Evolutionary conservation across 2,113 vertebrate species (phyloP), one percentile per base, ranked within the genome.

Genomic region (Columba janthina): DNA sequence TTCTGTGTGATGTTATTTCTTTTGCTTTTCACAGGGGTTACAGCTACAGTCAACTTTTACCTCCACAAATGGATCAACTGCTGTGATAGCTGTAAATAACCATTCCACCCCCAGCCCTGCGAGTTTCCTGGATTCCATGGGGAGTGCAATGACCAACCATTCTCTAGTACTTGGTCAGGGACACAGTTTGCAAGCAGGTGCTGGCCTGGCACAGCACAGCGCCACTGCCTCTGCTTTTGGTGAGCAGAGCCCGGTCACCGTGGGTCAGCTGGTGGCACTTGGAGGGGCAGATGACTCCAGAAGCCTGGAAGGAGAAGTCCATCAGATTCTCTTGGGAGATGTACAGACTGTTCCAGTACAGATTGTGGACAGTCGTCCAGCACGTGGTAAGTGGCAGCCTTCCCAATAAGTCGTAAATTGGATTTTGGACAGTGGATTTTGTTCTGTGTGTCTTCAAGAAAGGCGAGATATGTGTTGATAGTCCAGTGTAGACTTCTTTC

Each of bases 281-380:
- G 97, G 85, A 81, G 89, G 89, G 40, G n/a, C 81, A 72, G 97
- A 97, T 56, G 96, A 97, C 66, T 76, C 97, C 75, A 93, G 91
- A 40, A 93, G 67, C 69, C 71, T 96, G 16, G 96, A 97, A 86
- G 94, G 94, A 92, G 95, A 84, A 66, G 85, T 97, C 56, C 98
- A 97, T 82, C 98, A 96, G 36, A 98, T 98, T 96, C 93, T 98
- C 48, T 36, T 98, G 96, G 98, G 96, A 93, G 97, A 98, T 28
- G 92, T 95, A n/a, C 97, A 98, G 56, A 92, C 97, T 79, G 88
- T 98, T 96, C 98, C 98, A 42, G 82, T 98, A 71, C 97, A 36
- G 61, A 98, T 98, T 88, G 95, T 98, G 96, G 97, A 97, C 69
- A 95, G 88, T 64, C 96, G 97, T 31, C 42, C 97, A 78, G 61